Evolutionary conservation across 2,888 invertebrate genomes (phyloP), one percentile per base, ranked within the genome.

Genomic region (Andrena dorsata): DNA sequence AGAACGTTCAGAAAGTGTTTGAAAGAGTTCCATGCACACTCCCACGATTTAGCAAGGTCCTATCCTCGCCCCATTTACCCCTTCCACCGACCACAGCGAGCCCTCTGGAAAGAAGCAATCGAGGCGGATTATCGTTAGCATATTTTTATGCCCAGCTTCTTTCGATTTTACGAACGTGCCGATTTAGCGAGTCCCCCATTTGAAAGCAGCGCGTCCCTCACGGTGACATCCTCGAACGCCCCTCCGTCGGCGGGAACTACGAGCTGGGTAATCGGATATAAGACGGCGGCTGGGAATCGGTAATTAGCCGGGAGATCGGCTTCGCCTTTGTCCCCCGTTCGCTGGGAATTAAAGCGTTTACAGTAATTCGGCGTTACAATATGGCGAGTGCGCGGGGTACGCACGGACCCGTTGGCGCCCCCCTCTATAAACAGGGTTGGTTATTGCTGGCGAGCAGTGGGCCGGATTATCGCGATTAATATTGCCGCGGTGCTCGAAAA

Each of bases 301-400:
- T 71, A 80, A 80, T 80, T 80, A 80, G 80, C 60, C 28, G 53
- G 8, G 61, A 5, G 26, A 20, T 35, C 78, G 56, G 63, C 78
- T 16, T 53, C 69, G 77, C 66, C 81, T 81, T 66, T 76, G 83
- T 51, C 75, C 63, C 23, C 49, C 35, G 61, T 26, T 20, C 35
- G 35, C 16, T 26, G 28, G 28, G 79, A 86, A 88, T 88, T 79
- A 83, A 88, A 83, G 76, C 75, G 79, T 88, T 88, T 85, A 79
- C 80, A 82, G 80, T 88, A 88, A 88, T 88, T 88, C 85, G 85
- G 74, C 68, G 84, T 79, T 88, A 88, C 87, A 85, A 86, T 88
- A 88, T 85, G 79, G 82, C 65, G 77, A 79, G 64, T 56, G 75
- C 61, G 49, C 30, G 28, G 60, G 60, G 58, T 74, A 72, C 66